Base-by-base conservation (phyloP, 2,888 invertebrate species). In the Chrysolina haemoptera region DNA sequence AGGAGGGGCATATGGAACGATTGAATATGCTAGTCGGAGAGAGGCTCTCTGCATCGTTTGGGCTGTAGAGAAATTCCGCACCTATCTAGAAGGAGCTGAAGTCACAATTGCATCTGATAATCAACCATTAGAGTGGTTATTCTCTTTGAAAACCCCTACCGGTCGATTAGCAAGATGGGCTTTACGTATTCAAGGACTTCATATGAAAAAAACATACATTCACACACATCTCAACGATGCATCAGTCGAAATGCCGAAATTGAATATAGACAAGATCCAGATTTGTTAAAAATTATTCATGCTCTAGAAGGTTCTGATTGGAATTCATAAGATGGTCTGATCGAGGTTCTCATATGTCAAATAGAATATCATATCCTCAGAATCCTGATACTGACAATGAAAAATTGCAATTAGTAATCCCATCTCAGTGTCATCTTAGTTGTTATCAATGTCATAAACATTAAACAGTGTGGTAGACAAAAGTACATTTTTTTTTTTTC, bases 121-220 rank as follows among this genome's bases (percentile, higher is more conserved):
- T 70, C 85, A 88, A 73, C 87, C 89, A 0, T 80, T 90, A 46
- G 86, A 87, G 83, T 90, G 88, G 43, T 76, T 90, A 9, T 75
- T 87, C 73, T 79, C 59, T 59, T 59, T 59, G 22, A 59, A 59
- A 59, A 59, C 59, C 27, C 22, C 59, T 59, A 6, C 59, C 20
- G 59, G 59, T 20, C 59, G 18, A 27, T 27, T 27, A 27, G 27
- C 27, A 27, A 27, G 27, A 27, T 27, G 27, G 27, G 27, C 27
- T 27, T 5, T 27, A 27, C 27, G 27, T 27, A 59, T 59, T 12
- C 59, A 59, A 59, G 77, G 27, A 69, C 74, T 2, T 22, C 27
- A 2, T 46, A 62, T 63, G 27, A 27, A 27, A 5, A 27, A 3
- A 27, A 27, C 27, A 27, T 27, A 27, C 27, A 22, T n/a, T n/a